Percentiles rank a stretch among this genome's conserved stretches.
Evolutionary conservation across 1,140 invertebrate species (phyloP).

Genomic region (Alviniconcha marisindica): DNA sequence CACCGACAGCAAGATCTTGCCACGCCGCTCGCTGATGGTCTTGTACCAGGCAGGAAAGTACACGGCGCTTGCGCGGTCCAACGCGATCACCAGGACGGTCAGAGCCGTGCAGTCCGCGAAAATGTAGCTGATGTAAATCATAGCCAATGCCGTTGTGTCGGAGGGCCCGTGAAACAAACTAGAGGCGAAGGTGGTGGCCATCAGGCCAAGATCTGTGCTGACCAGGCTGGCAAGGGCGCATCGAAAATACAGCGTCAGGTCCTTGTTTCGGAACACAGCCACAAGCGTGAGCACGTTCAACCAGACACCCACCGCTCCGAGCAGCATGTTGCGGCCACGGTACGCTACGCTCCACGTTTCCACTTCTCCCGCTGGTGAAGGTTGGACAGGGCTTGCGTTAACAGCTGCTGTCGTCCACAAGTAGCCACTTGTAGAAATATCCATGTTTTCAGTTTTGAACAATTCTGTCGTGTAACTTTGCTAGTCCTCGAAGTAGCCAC

Average conservation of each 20-base stretch:
- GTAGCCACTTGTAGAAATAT: no score
- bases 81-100: not conserved
- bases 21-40: not conserved
- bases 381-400: no score
- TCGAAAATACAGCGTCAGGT: not conserved
- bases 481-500: no score
- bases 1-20: not conserved
- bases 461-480: no score
- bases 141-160: not conserved
- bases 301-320: not conserved
- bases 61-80: not conserved
- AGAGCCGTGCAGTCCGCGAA: conserved; percentile 23
- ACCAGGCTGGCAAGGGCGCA: conserved; percentile 20
- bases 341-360: no score
- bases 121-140: not conserved
- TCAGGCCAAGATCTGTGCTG: not conserved
- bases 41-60: not conserved
- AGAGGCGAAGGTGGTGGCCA: not conserved
- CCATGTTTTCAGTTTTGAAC: no score
- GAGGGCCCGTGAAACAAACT: not conserved
- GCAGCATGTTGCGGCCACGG: no score
- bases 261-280: not conserved
- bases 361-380: no score
- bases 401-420: no score
- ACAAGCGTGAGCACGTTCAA: not conserved